These are phyloP conservation scores for Calliopsis andreniformis DNA, from an alignment of 1,140 invertebrate species.

Conservation along the genomic window DNA sequence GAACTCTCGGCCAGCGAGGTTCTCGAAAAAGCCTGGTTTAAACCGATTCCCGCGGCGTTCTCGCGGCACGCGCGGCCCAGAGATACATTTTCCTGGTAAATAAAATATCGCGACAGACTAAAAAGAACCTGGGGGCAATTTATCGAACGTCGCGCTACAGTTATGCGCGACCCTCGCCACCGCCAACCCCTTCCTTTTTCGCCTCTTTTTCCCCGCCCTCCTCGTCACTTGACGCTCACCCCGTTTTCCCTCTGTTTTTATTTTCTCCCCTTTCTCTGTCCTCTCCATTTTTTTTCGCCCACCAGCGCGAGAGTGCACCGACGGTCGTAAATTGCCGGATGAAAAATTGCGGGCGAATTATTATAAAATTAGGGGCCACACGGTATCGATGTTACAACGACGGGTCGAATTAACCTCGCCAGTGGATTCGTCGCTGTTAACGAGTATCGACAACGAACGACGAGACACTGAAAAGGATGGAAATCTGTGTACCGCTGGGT, in stretches of 20 bases:
- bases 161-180: conserved; percentile 36
- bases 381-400: conserved; percentile 11
- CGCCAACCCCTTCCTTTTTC: conserved; percentile 21
- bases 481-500: no score
- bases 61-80: conserved; percentile 45
- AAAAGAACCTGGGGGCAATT: conserved; percentile 61
- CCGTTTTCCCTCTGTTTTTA: not conserved
- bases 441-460: conserved; percentile 31
- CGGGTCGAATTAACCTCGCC: conserved; percentile 21
- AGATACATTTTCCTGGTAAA: conserved; percentile 59
- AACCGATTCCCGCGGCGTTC: conserved; percentile 46
- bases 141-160: conserved; percentile 63
- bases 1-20: not conserved
- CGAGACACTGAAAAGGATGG: conserved; percentile 4
- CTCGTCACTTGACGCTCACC: conserved; percentile 17
- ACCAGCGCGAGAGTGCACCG: not conserved
- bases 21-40: conserved; percentile 6
- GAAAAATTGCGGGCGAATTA: conserved; percentile 63
- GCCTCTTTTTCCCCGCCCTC: conserved; percentile 37
- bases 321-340: conserved; percentile 60
- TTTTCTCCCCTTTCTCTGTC: not conserved
- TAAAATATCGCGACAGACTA: conserved; percentile 59
- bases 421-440: conserved; percentile 36
- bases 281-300: not conserved
- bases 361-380: conserved; percentile 55